phyloP scores from a whole-genome alignment of 2,888 invertebrate genomes.

The Rhamphomyia laevipes region DNA sequence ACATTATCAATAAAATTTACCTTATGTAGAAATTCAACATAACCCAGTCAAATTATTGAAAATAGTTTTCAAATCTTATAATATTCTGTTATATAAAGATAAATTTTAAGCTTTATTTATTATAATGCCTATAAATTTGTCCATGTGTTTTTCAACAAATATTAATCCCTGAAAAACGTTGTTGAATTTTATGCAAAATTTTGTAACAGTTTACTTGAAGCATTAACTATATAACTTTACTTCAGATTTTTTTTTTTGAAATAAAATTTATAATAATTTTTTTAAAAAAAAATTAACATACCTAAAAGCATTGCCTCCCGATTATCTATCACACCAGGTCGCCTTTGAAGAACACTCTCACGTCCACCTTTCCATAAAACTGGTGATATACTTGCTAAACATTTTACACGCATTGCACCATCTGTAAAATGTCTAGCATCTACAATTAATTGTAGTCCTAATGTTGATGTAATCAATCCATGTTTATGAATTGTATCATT shows the following conservation, averaged over 20 bases:
- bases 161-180: too few relatives aligned
- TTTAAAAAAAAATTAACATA: constrained; percentile 29
- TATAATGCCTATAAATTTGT: too few relatives aligned
- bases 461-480: constrained; percentile 45
- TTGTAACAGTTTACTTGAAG: neutral
- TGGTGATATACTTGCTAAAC: constrained; percentile 48
- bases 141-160: too few relatives aligned
- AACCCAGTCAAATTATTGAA: too few relatives aligned
- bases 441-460: constrained; percentile 45
- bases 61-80: too few relatives aligned
- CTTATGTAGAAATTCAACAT: too few relatives aligned
- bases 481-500: constrained; percentile 43
- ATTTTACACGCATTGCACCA: constrained; percentile 49
- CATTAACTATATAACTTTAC: neutral
- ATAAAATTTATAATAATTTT: neutral
- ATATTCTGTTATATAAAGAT: too few relatives aligned
- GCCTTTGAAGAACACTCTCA: constrained; percentile 45
- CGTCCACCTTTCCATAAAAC: constrained; percentile 47
- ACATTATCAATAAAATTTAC: too few relatives aligned
- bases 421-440: constrained; percentile 45
- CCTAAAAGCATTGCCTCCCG: constrained; percentile 50
- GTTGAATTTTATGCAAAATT: neutral
- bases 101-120: too few relatives aligned
- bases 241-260: neutral
- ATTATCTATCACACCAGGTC: constrained; percentile 45